Evolutionary conservation across 1,140 invertebrate species (phyloP), one percentile per base, ranked within the genome.

Genomic region (Lanistes nyassanus): DNA sequence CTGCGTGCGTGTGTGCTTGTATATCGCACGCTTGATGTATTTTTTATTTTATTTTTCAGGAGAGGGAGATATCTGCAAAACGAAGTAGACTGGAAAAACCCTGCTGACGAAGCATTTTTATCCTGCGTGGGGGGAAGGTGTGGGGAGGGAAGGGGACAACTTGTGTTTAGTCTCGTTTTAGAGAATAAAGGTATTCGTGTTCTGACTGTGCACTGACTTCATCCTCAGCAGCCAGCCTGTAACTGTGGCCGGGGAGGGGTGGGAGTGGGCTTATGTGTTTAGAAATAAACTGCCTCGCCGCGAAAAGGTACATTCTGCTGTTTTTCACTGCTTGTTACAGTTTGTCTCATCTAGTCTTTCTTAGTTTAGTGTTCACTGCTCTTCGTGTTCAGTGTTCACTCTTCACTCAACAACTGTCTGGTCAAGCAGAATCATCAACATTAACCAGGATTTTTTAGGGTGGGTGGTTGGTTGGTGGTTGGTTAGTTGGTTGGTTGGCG

Each of bases 11-110:
- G 65, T 42, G n/a, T 76, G 26, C 53, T 60, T 76, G n/a, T n/a
- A n/a, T n/a, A n/a, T n/a, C n/a, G n/a, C n/a, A n/a, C n/a, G n/a
- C n/a, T n/a, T n/a, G n/a, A n/a, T 60, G 21, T 76, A 7, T 64
- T n/a, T 34, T 68, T 75, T 56, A 55, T 16, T 58, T 21, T 56
- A 23, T 64, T 36, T 80, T 76, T 42, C 74, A 82, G 81, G 81
- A 80, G 42, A 82, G 87, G 60, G 82, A 87, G 74, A 69, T 81
- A 31, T 80, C 81, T 64, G 76, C 70, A 19, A 84, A 84, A 73
- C 76, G 77, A 26, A 53, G 74, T 19, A 81, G 65, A 75, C 58
- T 76, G 11, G 74, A 73, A 23, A 53, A 66, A 31, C 37, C 42
- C 36, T 23, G 34, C 1, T 74, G 62, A 55, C 19, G 9, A 6